Evolutionary conservation across 2,113 vertebrate species (phyloP), one percentile per base, ranked within the genome.

Genomic region (Pygoscelis adeliae): DNA sequence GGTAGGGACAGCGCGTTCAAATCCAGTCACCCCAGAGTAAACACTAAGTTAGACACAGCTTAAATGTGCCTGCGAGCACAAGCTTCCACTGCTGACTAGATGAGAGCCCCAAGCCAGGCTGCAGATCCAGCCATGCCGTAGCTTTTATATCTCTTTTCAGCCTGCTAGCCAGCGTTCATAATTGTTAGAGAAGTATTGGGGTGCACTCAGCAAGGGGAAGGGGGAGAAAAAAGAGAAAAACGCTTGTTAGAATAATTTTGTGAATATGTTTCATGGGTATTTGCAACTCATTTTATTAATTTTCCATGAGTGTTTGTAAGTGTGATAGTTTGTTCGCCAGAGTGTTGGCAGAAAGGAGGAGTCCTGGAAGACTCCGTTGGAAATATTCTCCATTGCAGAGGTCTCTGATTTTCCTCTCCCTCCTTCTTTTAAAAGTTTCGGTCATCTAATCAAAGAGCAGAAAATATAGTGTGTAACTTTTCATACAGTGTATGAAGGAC

Each of bases 1-100:
- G 96, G 98, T 70, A 92, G 88, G 92, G 94, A 77, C 94, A 92
- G 85, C 2, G 0, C 2, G 1, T 93, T 98, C 91, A 87, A 96
- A 98, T 97, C 96, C 97, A 97, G 96, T 98, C 97, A 97, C 97
- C 95, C 97, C 97, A 97, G 97, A 98, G 97, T 96, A 97, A 98
- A 96, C 96, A 98, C 93, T 83, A 94, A 97, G 92, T 94, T 97
- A 97, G 97, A 50, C 87, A 32, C 32, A 47, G 93, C 94, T 95
- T 96, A 96, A 96, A 91, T 88, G 90, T 96, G 96, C 97, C 97
- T 97, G 87, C 52, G 2, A 86, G 97, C 97, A 30, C 74, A 55
- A 58, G 84, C 92, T 92, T 96, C 93, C 83, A 30, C 59, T 50
- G 95, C 94, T 93, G 95, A 80, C 97, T 96, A 83, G 32, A 93